Percentiles rank a stretch among this genome's conserved stretches.
phyloP scores from a whole-genome alignment of 2,797 vertebrate species.

The Micrastur ruficollis region DNA sequence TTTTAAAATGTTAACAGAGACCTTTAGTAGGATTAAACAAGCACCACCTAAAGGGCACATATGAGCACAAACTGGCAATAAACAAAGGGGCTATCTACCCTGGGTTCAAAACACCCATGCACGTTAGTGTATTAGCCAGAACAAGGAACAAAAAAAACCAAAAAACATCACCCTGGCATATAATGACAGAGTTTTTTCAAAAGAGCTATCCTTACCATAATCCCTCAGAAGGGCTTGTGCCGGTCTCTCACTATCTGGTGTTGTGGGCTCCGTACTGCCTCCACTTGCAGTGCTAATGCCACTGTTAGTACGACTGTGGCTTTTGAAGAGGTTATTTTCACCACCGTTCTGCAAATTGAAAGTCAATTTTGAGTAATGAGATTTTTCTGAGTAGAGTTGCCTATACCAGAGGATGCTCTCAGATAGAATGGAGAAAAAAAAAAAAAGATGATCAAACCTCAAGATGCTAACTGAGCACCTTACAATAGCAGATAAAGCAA shows the following conservation, averaged over 20 bases:
- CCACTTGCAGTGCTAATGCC: slow-evolving; percentile 90
- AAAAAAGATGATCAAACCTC: neutral
- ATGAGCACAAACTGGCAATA: neutral
- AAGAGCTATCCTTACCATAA: slow-evolving; percentile 81
- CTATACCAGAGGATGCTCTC: neutral
- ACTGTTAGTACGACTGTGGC: slow-evolving; percentile 93
- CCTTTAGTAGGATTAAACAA: neutral
- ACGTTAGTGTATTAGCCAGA: neutral
- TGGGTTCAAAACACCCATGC: neutral
- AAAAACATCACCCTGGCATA: neutral
- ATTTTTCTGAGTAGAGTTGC: neutral
- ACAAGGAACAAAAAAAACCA: neutral
- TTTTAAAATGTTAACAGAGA: neutral
- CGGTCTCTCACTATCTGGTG: slow-evolving; percentile 90
- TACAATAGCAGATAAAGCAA: neutral
- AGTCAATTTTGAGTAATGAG: neutral
- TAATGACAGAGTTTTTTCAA: neutral
- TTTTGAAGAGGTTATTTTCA: slow-evolving; percentile 79
- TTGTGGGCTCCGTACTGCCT: slow-evolving; percentile 88
- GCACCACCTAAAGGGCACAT: neutral
- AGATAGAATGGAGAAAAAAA: neutral
- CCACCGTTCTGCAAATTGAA: slow-evolving; percentile 70
- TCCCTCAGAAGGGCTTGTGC: slow-evolving; percentile 89
- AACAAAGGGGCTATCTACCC: neutral
- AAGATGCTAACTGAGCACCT: neutral